A percentile compares a stretch with the other conserved stretches of the same genome.
Evolutionary conservation across 64 coral and sea anemone genomes (phyloP).

Genomic region (Montipora capricornis): DNA sequence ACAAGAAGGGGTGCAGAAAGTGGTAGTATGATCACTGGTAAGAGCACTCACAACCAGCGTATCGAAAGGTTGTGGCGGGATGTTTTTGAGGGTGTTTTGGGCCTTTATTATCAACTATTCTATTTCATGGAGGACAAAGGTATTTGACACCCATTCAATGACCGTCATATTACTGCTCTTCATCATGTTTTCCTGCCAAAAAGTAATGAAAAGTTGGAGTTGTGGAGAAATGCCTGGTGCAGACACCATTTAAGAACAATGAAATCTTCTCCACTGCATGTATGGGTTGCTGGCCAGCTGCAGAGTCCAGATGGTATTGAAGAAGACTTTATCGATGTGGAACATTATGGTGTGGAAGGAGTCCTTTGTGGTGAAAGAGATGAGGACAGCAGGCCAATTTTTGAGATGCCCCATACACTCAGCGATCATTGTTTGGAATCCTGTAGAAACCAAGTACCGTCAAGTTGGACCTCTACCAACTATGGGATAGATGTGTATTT

Average conservation of each 20-base stretch:
- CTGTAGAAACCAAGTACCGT: slow-evolving; percentile 9
- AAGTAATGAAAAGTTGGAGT: not conserved
- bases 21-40: slow-evolving; percentile 16
- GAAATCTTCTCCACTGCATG: not conserved
- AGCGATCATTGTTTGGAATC: slow-evolving; percentile 7
- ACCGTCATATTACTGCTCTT: slow-evolving; percentile 3
- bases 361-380: not conserved
- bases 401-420: slow-evolving; percentile 8
- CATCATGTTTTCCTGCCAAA: not conserved
- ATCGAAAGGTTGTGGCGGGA: slow-evolving; percentile 53
- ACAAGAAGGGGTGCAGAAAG: not conserved
- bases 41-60: slow-evolving; percentile 43
- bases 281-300: not conserved
- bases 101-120: not conserved
- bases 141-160: not conserved
- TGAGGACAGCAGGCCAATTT: not conserved
- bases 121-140: not conserved
- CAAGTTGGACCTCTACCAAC: slow-evolving; percentile 13
- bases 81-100: slow-evolving; percentile 26
- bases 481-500: not conserved
- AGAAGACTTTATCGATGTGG: not conserved
- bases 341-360: slow-evolving; percentile 5
- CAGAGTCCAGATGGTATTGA: not conserved
- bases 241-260: not conserved
- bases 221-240: not conserved